A percentile compares a stretch with the other conserved stretches of the same genome.
These are phyloP conservation scores for Nanger granti DNA, from an alignment of 2,113 vertebrate species.

Conservation along the genomic window DNA sequence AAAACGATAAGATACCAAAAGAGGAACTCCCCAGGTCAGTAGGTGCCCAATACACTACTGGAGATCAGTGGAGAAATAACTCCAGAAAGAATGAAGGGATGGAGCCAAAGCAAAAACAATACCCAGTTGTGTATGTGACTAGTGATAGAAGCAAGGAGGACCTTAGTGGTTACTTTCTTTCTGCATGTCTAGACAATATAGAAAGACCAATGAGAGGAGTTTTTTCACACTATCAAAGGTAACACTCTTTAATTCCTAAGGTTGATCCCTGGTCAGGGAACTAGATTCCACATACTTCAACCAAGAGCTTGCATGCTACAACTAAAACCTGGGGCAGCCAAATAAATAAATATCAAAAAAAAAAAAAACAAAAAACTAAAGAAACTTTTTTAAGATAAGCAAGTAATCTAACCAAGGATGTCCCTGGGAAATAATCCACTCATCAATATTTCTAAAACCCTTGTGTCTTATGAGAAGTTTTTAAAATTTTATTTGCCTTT, in stretches of 20 bases:
- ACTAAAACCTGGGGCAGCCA: not conserved
- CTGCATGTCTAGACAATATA: not conserved
- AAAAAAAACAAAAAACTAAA: not conserved
- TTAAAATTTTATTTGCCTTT: conserved; percentile 7
- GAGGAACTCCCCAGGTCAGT: too few relatives aligned
- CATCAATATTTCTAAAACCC: conserved; percentile 7
- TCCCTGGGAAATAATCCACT: not conserved
- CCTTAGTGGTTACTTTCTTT: not conserved
- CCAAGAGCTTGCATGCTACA: not conserved
- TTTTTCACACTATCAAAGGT: not conserved
- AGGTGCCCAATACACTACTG: too few relatives aligned
- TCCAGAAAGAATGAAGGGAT: too few relatives aligned
- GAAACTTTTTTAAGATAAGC: not conserved
- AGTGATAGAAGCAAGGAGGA: not conserved
- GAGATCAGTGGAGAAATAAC: too few relatives aligned
- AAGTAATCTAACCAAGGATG: not conserved
- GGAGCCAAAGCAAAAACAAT: too few relatives aligned
- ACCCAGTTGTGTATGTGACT: too few relatives aligned
- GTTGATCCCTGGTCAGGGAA: not conserved
- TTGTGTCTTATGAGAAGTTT: not conserved
- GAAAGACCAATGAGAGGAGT: not conserved
- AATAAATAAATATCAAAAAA: not conserved
- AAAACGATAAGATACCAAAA: too few relatives aligned
- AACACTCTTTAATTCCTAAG: not conserved
- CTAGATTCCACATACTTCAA: not conserved